Evolutionary conservation across 2,113 vertebrate genomes (phyloP).

Genomic region (Chroicocephalus ridibundus): DNA sequence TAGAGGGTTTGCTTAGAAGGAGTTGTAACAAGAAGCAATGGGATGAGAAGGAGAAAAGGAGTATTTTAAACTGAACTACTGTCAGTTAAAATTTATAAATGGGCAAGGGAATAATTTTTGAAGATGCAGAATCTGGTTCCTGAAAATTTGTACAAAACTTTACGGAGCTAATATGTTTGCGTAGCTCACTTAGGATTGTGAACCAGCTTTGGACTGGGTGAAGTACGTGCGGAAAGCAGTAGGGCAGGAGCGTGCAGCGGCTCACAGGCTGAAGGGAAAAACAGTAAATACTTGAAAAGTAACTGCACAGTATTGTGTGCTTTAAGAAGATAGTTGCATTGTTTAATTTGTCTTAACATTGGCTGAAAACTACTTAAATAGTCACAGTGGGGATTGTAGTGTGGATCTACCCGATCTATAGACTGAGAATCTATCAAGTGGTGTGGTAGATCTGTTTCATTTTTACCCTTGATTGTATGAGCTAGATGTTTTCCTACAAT

Average conservation of each 20-base stretch:
- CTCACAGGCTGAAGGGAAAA: background rate
- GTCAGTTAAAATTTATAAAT: background rate
- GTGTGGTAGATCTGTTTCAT: background rate
- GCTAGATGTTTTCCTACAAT: background rate
- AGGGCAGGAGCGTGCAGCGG: background rate
- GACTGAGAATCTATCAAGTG: background rate
- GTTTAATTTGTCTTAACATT: background rate
- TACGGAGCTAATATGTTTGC: background rate
- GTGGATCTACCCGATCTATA: background rate
- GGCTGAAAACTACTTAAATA: background rate
- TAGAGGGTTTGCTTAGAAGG: background rate
- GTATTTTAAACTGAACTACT: background rate
- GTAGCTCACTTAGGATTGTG: background rate
- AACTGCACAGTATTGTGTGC: background rate
- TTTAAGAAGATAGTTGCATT: background rate
- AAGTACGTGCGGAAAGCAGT: accelerated
- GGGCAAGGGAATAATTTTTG: background rate
- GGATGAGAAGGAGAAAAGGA: background rate
- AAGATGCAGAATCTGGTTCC: background rate
- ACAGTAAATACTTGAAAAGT: background rate
- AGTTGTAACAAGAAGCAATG: background rate
- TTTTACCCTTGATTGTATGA: background rate
- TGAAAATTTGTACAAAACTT: background rate
- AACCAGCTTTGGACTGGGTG: background rate
- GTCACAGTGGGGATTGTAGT: background rate